phyloP scores from a whole-genome alignment of 2,113 vertebrate species.

The Cygnus buccinator region DNA sequence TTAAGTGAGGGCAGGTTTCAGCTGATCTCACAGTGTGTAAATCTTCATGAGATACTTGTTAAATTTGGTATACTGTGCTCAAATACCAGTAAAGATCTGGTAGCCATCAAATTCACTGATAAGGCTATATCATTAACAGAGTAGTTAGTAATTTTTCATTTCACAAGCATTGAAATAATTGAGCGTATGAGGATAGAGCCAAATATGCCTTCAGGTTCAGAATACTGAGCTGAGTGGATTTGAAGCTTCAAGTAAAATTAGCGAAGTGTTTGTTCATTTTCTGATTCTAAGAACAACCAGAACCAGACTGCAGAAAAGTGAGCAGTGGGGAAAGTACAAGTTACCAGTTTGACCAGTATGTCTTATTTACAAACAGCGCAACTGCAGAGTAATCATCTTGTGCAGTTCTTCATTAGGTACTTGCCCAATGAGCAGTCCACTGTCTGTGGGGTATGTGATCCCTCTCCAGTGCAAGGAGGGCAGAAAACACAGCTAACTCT shows the following conservation, averaged over 20 bases:
- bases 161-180: not conserved
- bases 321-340: not conserved
- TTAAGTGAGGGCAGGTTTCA: not conserved
- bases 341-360: not conserved
- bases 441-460: not conserved
- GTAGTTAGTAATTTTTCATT: not conserved
- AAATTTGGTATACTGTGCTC: not conserved
- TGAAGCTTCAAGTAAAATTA: not conserved
- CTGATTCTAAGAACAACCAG: not conserved
- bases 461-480: rapidly evolving
- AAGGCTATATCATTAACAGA: not conserved
- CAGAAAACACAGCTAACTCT: not conserved
- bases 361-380: not conserved
- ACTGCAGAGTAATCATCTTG: not conserved
- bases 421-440: not conserved
- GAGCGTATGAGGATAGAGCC: not conserved
- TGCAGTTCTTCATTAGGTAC: not conserved
- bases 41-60: not conserved
- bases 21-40: not conserved
- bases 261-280: not conserved
- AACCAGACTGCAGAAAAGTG: not conserved
- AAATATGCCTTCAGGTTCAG: not conserved
- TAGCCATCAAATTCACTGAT: not conserved
- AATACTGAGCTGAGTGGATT: not conserved
- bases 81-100: not conserved